Percentiles rank a stretch among this genome's conserved stretches.
Conservation (phyloP, 2,888 invertebrate species). For the Anaspis maculata region DNA sequence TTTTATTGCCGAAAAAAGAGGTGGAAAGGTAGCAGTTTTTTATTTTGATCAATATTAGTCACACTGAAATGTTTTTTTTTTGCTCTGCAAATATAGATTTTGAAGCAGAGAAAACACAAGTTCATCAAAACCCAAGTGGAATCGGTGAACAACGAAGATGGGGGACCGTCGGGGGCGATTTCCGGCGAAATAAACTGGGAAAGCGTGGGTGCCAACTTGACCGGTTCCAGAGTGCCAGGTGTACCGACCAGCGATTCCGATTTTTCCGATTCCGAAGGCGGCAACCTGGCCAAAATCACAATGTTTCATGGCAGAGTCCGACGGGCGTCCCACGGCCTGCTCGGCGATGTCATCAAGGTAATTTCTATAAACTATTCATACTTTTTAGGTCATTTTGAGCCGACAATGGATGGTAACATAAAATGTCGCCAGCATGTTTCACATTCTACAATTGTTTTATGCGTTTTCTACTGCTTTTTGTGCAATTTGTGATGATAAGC, state of each 20-base stretch:
- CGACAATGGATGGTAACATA: no score
- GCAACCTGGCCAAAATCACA: constrained; percentile 28
- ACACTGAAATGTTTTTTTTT: constrained; percentile 9
- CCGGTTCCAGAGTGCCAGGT: no score
- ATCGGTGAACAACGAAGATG: constrained; percentile 11
- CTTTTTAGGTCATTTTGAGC: neutral
- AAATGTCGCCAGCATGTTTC: no score
- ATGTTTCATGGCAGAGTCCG: constrained; percentile 54
- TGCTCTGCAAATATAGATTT: constrained; percentile 17
- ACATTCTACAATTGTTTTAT: no score
- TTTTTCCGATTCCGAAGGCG: constrained; percentile 54
- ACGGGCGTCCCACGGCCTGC: constrained; percentile 55
- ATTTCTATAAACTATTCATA: neutral
- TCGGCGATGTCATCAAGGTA: constrained; percentile 53
- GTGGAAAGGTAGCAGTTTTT: constrained; percentile 54
- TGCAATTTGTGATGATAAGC: no score
- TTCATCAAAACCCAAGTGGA: constrained; percentile 16
- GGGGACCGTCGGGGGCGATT: constrained; percentile 13
- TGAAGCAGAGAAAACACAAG: constrained; percentile 27
- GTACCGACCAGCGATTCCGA: constrained; percentile 67
- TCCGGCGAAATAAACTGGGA: no score
- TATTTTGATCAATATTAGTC: no score
- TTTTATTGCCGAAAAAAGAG: constrained; percentile 40
- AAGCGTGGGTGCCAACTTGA: no score
- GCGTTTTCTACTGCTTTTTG: no score